phyloP scores from a whole-genome alignment of 2,113 vertebrate genomes.

The Irena cyanogastra region DNA sequence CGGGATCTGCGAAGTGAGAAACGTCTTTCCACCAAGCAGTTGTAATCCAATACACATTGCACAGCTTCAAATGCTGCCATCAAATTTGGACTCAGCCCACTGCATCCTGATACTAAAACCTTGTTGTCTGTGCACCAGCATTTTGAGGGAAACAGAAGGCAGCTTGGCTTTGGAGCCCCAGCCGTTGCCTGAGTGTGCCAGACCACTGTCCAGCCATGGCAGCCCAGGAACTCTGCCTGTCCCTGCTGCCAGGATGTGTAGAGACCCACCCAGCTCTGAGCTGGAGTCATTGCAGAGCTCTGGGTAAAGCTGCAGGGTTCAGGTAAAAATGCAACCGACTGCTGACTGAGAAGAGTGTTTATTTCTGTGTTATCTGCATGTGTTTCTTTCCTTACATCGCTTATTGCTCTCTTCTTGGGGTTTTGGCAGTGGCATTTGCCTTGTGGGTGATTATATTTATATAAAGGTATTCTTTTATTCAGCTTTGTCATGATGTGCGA shows the following conservation, averaged over 20 bases:
- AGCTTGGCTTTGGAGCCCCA: not conserved
- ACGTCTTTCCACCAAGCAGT: not conserved
- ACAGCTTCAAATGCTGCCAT: not conserved
- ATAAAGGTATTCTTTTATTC: not conserved
- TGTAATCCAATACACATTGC: slow-evolving; percentile 8
- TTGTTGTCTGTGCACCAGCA: not conserved
- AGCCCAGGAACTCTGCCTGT: not conserved
- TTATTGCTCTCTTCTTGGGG: not conserved
- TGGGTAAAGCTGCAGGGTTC: not conserved
- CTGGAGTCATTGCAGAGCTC: not conserved
- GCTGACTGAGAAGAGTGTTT: not conserved
- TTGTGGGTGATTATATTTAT: not conserved
- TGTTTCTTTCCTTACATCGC: not conserved
- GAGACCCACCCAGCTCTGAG: not conserved
- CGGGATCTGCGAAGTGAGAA: slow-evolving; percentile 5
- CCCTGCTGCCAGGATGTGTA: not conserved
- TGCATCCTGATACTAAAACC: not conserved
- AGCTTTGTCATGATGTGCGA: not conserved
- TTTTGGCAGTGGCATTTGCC: not conserved
- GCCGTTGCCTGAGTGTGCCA: not conserved
- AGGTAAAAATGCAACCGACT: not conserved
- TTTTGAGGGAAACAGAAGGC: slow-evolving; percentile 18
- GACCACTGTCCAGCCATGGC: not conserved
- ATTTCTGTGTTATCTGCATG: not conserved
- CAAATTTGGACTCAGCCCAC: not conserved